phyloP scores from a whole-genome alignment of 2,797 vertebrate species.

The Atherinosoma microstoma region DNA sequence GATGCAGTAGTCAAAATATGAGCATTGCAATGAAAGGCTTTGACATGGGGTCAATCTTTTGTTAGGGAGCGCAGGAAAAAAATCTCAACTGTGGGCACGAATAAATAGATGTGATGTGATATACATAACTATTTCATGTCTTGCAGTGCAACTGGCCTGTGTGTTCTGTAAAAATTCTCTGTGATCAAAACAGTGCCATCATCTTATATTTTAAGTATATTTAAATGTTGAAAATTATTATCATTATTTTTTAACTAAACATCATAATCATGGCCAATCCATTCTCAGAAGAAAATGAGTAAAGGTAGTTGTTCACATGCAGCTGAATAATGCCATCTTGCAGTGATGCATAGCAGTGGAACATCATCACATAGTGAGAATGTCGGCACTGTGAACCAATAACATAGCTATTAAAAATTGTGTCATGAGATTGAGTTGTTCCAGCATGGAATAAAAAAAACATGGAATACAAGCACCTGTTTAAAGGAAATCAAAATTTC shows the following conservation, averaged over 20 bases:
- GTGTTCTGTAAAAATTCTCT: neutral
- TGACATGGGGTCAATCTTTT: neutral
- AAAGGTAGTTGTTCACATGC: neutral
- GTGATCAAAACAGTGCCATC: neutral
- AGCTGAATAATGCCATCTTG: neutral
- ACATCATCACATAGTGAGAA: too few species aligned
- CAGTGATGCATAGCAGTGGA: too few species aligned
- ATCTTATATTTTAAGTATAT: neutral
- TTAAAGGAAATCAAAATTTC: neutral
- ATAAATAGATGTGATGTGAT: too few species aligned
- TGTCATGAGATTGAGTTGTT: neutral
- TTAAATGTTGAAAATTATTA: neutral
- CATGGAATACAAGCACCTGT: neutral
- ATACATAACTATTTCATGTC: neutral
- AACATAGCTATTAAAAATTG: neutral
- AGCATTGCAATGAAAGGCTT: neutral
- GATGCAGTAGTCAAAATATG: neutral
- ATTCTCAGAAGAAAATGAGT: neutral
- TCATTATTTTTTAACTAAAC: too few species aligned
- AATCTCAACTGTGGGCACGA: too few species aligned
- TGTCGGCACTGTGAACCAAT: neutral
- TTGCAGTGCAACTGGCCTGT: neutral
- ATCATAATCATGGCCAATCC: too few species aligned
- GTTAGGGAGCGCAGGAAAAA: neutral
- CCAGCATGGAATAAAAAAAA: conserved; percentile 5